Conservation (phyloP, 2,113 vertebrate genomes). For the Actenoides hombroni region DNA sequence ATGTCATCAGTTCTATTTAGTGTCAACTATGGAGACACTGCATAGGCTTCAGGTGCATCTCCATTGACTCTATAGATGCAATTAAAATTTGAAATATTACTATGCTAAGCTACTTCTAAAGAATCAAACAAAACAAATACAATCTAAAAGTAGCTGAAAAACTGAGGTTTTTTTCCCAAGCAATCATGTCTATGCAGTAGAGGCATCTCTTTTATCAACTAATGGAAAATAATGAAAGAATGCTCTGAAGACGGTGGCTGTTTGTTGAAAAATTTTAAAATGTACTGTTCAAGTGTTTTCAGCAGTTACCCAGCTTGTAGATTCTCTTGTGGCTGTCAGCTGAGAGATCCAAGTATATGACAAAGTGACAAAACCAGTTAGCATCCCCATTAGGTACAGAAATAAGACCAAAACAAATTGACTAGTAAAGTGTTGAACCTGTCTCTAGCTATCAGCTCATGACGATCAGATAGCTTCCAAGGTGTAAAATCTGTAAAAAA, state of each 20-base stretch:
- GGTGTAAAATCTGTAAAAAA: background rate
- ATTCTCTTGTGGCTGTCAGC: background rate
- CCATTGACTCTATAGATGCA: background rate
- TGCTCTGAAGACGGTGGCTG: background rate
- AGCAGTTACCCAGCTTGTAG: background rate
- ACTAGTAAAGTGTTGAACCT: background rate
- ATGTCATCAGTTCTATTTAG: background rate
- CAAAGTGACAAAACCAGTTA: constrained; percentile 2
- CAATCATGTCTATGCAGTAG: background rate
- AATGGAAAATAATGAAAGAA: background rate
- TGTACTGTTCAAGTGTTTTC: background rate
- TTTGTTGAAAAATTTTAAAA: background rate
- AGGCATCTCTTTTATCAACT: background rate
- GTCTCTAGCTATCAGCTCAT: background rate
- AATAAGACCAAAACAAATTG: background rate
- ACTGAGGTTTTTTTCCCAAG: background rate
- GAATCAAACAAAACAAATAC: background rate
- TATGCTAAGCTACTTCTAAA: background rate
- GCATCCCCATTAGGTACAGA: background rate
- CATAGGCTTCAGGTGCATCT: background rate
- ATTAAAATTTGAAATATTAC: background rate
- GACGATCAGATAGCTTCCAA: background rate
- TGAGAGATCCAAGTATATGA: background rate
- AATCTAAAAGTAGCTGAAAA: background rate
- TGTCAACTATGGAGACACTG: background rate